phyloP scores from a whole-genome alignment of 64 coral and sea anemone genomes.

The Catalaphyllia jardinei region DNA sequence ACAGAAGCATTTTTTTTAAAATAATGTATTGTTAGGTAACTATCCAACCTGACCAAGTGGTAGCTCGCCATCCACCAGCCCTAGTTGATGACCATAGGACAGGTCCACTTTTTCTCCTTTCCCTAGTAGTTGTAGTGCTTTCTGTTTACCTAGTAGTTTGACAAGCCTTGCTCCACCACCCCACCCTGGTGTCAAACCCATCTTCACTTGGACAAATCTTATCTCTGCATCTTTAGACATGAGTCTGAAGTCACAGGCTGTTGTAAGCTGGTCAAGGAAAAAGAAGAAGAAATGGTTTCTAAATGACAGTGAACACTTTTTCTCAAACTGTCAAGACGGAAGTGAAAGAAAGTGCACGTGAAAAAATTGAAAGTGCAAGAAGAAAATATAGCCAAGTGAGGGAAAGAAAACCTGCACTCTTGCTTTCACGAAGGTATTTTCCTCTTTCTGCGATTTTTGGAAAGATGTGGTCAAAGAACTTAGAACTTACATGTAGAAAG shows the following conservation, averaged over 20 bases:
- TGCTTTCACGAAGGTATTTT: no score
- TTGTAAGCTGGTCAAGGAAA: conserved; percentile 41
- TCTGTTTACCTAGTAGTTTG: conserved; percentile 58
- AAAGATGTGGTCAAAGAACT: no score
- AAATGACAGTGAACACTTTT: no score
- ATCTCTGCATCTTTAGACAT: conserved; percentile 86
- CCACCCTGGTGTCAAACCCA: conserved; percentile 93
- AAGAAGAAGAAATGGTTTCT: not conserved
- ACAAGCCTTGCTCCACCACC: conserved; percentile 84
- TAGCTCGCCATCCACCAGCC: conserved; percentile 82
- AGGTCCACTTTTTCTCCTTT: conserved; percentile 58
- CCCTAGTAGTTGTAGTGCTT: conserved; percentile 76
- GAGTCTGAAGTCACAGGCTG: conserved; percentile 86
- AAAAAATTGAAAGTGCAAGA: no score
- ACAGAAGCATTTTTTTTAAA: no score
- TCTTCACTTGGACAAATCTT: conserved; percentile 83
- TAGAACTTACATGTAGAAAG: no score
- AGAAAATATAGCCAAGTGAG: no score
- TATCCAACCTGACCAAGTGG: conserved; percentile 37
- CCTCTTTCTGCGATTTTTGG: no score
- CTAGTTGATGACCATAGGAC: conserved; percentile 59
- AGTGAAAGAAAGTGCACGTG: no score
- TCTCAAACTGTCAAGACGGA: no score
- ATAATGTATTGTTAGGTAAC: no score
- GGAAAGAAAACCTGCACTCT: no score